Percentiles rank a stretch among this genome's conserved stretches.
Conservation (phyloP, 2,888 invertebrate genomes). For the Argynnis bischoffii region DNA sequence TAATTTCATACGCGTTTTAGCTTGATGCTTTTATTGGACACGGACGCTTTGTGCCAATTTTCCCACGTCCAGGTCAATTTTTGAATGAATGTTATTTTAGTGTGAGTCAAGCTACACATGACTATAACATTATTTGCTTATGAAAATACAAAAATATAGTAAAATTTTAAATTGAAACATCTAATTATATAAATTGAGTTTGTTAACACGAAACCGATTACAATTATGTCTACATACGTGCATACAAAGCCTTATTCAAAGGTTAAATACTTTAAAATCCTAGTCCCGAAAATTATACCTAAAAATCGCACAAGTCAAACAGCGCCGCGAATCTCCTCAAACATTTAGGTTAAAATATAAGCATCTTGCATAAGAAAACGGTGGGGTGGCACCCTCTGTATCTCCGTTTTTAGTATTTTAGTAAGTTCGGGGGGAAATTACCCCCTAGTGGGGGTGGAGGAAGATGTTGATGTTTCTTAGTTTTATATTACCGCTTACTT, state of each 20-base stretch:
- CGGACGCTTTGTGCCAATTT: constrained; percentile 41
- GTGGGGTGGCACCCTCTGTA: constrained; percentile 68
- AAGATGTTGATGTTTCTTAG: constrained; percentile 83
- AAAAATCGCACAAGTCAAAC: constrained; percentile 48
- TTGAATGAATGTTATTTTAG: constrained; percentile 38
- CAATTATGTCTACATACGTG: background rate
- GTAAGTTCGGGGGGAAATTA: constrained; percentile 80
- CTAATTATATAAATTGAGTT: background rate
- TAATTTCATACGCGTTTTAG: constrained; percentile 51
- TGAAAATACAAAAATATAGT: background rate
- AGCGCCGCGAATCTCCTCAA: constrained; percentile 51
- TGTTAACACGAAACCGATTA: background rate
- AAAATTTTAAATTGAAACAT: background rate
- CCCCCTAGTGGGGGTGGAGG: constrained; percentile 58
- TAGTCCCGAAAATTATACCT: constrained; percentile 28
- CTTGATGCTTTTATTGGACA: constrained; percentile 38
- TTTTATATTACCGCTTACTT: constrained; percentile 82
- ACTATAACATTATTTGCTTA: background rate
- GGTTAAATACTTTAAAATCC: constrained; percentile 3
- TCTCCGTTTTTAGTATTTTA: constrained; percentile 83
- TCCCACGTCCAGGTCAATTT: constrained; percentile 36
- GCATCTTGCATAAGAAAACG: constrained; percentile 82
- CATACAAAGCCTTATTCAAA: background rate
- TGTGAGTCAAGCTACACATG: constrained; percentile 1
- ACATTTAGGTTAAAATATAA: constrained; percentile 81